These are phyloP conservation scores for Manis crassicaudata DNA, from an alignment of 2,797 vertebrate species.

Conservation along the genomic window DNA sequence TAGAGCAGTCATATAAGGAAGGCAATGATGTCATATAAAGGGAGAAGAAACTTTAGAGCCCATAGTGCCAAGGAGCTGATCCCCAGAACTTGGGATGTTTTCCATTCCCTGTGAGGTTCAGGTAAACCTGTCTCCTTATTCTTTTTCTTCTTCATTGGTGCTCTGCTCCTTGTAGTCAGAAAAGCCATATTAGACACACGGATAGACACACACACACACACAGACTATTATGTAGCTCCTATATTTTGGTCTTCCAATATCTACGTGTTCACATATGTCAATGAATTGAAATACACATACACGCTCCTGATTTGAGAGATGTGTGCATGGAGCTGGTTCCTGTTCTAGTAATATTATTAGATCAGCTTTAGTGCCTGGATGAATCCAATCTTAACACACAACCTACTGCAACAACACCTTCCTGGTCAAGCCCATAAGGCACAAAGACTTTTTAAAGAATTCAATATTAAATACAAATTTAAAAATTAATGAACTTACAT, in stretches of 20 bases:
- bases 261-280: not conserved
- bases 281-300: not conserved
- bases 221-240: not conserved
- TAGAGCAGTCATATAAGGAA: not conserved
- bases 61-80: not conserved
- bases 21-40: not conserved
- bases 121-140: not conserved
- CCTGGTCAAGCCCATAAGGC: not conserved
- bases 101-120: not conserved
- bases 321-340: not conserved
- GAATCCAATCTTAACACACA: not conserved
- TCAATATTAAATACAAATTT: slow-evolving; percentile 6
- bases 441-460: not conserved
- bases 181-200: not conserved
- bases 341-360: not conserved
- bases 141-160: not conserved
- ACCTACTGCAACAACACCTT: not conserved
- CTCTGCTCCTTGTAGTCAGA: not conserved
- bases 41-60: not conserved
- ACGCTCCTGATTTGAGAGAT: not conserved
- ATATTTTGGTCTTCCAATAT: not conserved
- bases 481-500: not conserved
- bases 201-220: not conserved
- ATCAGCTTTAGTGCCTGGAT: not conserved
- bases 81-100: not conserved